Evolutionary conservation across 1,140 invertebrate species (phyloP), one percentile per base, ranked within the genome.

Genomic region (Cherax destructor): DNA sequence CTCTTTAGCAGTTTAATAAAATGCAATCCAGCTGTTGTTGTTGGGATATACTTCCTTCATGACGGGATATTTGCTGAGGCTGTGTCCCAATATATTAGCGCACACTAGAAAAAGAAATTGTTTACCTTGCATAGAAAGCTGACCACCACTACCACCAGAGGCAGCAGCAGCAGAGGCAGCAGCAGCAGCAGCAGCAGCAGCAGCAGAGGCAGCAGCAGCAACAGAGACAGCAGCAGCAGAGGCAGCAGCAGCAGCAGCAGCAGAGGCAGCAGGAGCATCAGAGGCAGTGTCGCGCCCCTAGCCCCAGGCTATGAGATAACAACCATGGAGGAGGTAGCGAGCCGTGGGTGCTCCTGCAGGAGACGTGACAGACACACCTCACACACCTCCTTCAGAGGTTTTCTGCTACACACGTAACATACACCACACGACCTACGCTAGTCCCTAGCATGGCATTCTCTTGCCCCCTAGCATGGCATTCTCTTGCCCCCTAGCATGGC

Each of bases 251-350:
- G 21, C 30, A 41, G 21, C 7, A 13, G 6, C 13, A 24, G 76
- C 30, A 47, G 47, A 0, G 11, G 47, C 30, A 11, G 41, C 10
- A 30, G 50, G 47, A 21, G 77, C 4, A 79, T 21, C 30, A 47
- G 50, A 5, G 21, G 77, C 7, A 21, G 47, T 16, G 77, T 9
- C 24, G 30, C 5, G 65, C 30, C 65, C 30, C 9, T 85, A 41
- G 30, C 83, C 83, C 49, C 24, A 13, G 83, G 83, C 83, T 85
- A 85, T 85, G 65, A 85, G 83, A 85, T 85, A 85, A 85, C 83
- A 85, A 85, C 61, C 61, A 13, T 56, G 52, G 52, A 56, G 52
- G 52, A 10, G 13, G 52, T 56, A 47, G 24, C 24, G 74, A n/a
- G 11, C 74, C 47, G 47, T 77, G 24, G n/a, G 74, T 77, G 74